Conservation (phyloP, 2,113 vertebrate species). For the Psittacula cyanocephala region DNA sequence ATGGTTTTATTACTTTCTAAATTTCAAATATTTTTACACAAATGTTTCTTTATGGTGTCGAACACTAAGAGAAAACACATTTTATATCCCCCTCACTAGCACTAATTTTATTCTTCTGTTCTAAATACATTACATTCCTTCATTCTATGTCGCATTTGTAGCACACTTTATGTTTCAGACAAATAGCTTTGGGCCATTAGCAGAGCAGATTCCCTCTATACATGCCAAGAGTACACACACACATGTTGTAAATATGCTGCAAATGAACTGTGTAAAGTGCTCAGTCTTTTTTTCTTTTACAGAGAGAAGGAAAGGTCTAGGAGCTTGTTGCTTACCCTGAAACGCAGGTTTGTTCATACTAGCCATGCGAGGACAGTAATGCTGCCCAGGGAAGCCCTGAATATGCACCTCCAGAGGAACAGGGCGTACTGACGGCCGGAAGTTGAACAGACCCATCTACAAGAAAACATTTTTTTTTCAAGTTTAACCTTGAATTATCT, state of each 20-base stretch:
- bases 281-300: not conserved
- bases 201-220: not conserved
- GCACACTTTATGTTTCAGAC: constrained; percentile 12
- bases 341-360: constrained; percentile 99
- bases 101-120: constrained; percentile 46
- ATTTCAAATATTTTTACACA: constrained; percentile 50
- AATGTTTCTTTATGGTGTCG: constrained; percentile 34
- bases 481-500: not conserved
- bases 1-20: constrained; percentile 36
- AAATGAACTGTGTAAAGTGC: not conserved
- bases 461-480: constrained; percentile 11
- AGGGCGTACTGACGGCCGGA: constrained; percentile 95
- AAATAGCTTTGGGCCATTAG: constrained; percentile 36
- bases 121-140: constrained; percentile 15
- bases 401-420: constrained; percentile 98
- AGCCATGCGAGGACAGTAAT: constrained; percentile 98
- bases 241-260: constrained; percentile 24
- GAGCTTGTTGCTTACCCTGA: constrained; percentile 80
- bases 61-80: constrained; percentile 37
- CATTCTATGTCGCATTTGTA: not conserved
- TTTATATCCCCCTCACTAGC: constrained; percentile 36
- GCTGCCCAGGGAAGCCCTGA: constrained; percentile 96
- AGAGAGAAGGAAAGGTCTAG: not conserved
- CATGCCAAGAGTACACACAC: constrained; percentile 29
- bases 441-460: constrained; percentile 98